Percentiles rank a stretch among this genome's conserved stretches.
Evolutionary conservation across 2,113 vertebrate genomes (phyloP).

Genomic region (Eubucco bourcierii): DNA sequence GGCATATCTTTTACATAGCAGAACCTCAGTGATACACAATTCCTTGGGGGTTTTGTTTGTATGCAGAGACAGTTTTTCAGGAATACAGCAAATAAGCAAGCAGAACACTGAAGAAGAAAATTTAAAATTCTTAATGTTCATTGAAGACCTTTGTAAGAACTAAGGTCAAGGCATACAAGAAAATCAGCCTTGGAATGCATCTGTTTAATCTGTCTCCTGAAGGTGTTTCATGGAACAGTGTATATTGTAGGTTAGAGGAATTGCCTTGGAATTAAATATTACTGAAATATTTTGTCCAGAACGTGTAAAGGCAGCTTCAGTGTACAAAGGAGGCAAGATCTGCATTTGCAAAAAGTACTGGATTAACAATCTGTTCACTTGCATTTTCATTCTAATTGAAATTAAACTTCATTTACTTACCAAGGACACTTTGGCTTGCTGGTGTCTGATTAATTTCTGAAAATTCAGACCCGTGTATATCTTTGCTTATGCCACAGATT

Average conservation of each 20-base stretch:
- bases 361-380: background rate
- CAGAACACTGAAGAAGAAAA: background rate
- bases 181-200: background rate
- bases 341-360: background rate
- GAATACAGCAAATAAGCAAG: background rate
- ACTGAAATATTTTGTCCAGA: background rate
- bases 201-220: background rate
- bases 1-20: background rate
- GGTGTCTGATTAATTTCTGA: constrained; percentile 1
- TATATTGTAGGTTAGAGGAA: background rate
- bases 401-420: background rate
- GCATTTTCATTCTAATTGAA: background rate
- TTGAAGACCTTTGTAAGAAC: background rate
- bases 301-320: background rate
- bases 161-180: constrained; percentile 5
- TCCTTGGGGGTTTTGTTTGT: background rate
- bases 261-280: background rate
- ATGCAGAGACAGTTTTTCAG: background rate
- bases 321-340: background rate
- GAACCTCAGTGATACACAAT: background rate
- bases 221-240: background rate
- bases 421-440: background rate
- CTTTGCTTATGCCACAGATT: background rate
- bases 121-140: background rate
- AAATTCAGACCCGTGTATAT: background rate